Percentiles rank a stretch among this genome's conserved stretches.
Conservation (phyloP, 2,113 vertebrate genomes). For the Oryzias celebensis region DNA sequence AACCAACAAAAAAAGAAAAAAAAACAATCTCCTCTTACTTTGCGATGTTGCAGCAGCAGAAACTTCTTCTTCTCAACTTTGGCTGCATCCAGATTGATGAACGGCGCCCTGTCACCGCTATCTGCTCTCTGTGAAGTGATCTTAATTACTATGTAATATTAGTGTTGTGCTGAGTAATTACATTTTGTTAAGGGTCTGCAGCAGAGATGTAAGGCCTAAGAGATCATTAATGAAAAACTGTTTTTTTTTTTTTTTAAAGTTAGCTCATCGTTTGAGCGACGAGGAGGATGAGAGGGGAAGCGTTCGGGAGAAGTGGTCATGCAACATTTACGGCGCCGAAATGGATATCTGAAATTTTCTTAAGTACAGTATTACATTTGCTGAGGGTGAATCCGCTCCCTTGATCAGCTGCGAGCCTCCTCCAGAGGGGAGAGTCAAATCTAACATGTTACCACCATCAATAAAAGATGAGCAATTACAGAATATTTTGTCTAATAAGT, state of each 20-base stretch:
- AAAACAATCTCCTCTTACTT: constrained; percentile 59
- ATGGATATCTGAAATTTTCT: constrained; percentile 73
- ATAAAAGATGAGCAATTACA: constrained; percentile 81
- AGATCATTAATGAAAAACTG: constrained; percentile 58
- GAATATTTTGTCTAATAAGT: constrained; percentile 81
- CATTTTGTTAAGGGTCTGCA: constrained; percentile 60
- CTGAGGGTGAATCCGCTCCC: constrained; percentile 65
- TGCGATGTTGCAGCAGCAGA: constrained; percentile 46
- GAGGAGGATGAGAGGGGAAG: constrained; percentile 69
- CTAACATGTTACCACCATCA: constrained; percentile 75
- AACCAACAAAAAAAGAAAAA: constrained; percentile 70
- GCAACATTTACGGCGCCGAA: constrained; percentile 64
- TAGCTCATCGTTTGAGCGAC: constrained; percentile 50
- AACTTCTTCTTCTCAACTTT: constrained; percentile 39
- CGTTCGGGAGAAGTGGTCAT: constrained; percentile 65
- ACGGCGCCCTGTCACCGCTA: constrained; percentile 29
- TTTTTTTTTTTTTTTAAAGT: constrained; percentile 31
- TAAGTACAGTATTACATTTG: constrained; percentile 73
- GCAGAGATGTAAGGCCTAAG: constrained; percentile 50
- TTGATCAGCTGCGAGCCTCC: constrained; percentile 70
- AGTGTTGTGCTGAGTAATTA: constrained; percentile 70
- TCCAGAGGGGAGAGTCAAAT: constrained; percentile 70
- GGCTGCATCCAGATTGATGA: constrained; percentile 50
- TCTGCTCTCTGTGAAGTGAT: constrained; percentile 56
- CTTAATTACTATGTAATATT: constrained; percentile 69